A percentile compares a stretch with the other conserved stretches of the same genome.
phyloP scores from a whole-genome alignment of 1,140 invertebrate species.

The Ceratina japonica region DNA sequence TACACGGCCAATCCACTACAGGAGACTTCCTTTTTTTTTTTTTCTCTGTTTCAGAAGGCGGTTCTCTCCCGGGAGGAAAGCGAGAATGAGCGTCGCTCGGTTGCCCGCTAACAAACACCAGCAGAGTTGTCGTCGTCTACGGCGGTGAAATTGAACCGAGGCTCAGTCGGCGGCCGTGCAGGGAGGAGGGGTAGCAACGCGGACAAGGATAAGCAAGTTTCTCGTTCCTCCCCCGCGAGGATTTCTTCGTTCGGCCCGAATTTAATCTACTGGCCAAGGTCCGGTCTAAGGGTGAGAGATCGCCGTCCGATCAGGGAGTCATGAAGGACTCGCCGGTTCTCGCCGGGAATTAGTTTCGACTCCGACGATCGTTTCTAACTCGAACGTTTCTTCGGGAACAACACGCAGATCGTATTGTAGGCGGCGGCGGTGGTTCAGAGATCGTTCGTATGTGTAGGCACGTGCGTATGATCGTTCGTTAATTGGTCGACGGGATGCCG shows the following conservation, averaged over 20 bases:
- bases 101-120: slow-evolving; percentile 29
- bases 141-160: slow-evolving; percentile 37
- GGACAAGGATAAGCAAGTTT: slow-evolving; percentile 13
- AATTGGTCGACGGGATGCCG: slow-evolving; percentile 10
- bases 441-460: too few relatives aligned
- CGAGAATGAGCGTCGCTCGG: slow-evolving; percentile 31
- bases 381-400: not conserved
- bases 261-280: slow-evolving; percentile 17
- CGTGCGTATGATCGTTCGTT: not conserved
- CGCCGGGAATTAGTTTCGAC: not conserved
- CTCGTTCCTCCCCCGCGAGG: not conserved
- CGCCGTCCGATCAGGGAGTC: not conserved
- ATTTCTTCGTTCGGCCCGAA: not conserved
- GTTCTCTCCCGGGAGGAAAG: slow-evolving; percentile 26
- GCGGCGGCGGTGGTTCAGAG: too few relatives aligned
- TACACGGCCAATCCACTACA: slow-evolving; percentile 30
- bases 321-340: not conserved
- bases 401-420: not conserved
- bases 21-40: slow-evolving; percentile 1
- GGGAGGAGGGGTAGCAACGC: not conserved
- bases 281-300: not conserved
- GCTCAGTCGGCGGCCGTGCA: not conserved
- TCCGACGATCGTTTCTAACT: not conserved
- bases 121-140: slow-evolving; percentile 12
- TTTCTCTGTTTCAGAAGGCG: slow-evolving; percentile 47